Conservation (phyloP, 2,888 invertebrate genomes). For the Anticlea derivata region DNA sequence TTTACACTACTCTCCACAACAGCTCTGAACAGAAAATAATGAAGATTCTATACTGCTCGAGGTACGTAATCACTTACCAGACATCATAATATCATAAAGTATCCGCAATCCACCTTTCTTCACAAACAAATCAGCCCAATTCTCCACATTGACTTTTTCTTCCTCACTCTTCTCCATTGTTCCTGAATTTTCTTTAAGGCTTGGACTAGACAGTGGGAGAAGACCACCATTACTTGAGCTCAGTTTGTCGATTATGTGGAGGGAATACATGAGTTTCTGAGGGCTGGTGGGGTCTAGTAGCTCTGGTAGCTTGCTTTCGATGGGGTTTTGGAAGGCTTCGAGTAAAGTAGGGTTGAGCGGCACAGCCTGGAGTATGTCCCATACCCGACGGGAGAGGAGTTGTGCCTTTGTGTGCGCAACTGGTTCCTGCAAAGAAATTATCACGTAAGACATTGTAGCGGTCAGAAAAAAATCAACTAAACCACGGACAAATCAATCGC, state of each 20-base stretch:
- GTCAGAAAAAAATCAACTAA: too few species aligned
- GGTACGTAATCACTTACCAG: constrained; percentile 84
- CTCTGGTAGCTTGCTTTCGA: constrained; percentile 87
- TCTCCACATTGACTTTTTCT: constrained; percentile 62
- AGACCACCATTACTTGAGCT: constrained; percentile 61
- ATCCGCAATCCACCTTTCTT: constrained; percentile 94
- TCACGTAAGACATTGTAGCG: not conserved
- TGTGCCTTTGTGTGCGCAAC: constrained; percentile 94
- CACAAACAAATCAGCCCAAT: constrained; percentile 92
- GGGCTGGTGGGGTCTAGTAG: constrained; percentile 94
- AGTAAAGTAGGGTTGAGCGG: constrained; percentile 95
- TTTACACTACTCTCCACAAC: too few species aligned
- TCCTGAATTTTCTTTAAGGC: constrained; percentile 55
- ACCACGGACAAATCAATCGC: too few species aligned
- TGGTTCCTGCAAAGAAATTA: constrained; percentile 75
- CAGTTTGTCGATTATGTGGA: constrained; percentile 90
- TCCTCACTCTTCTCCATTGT: constrained; percentile 62
- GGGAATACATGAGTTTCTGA: constrained; percentile 97
- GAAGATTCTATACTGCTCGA: too few species aligned
- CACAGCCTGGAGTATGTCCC: constrained; percentile 96
- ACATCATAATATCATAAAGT: constrained; percentile 96
- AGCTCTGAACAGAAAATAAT: too few species aligned
- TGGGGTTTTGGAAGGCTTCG: constrained; percentile 91
- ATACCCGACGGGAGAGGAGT: constrained; percentile 94
- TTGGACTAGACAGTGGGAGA: constrained; percentile 34